Percentiles rank a stretch among this genome's conserved stretches.
phyloP scores from a whole-genome alignment of 1,140 invertebrate species.

The Ceratina calcarata region DNA sequence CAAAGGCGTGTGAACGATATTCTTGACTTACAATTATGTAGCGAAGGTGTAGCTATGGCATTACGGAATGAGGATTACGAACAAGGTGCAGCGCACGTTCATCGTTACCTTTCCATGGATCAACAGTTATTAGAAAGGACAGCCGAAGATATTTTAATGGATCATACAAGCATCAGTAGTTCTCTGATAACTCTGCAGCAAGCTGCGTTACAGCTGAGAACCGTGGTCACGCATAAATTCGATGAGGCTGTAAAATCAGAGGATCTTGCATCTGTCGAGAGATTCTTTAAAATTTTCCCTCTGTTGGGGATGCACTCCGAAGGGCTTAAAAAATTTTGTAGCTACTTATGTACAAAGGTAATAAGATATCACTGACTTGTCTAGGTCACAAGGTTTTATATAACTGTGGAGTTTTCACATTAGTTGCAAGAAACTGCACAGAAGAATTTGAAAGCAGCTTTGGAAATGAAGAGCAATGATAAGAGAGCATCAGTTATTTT shows the following conservation, averaged over 20 bases:
- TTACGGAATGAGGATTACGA: constrained; percentile 95
- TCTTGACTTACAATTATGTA: constrained; percentile 96
- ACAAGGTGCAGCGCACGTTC: constrained; percentile 96
- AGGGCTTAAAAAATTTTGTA: constrained; percentile 95
- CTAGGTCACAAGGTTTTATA: not conserved
- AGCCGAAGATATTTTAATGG: constrained; percentile 88
- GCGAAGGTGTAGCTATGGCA: constrained; percentile 95
- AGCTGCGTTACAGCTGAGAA: constrained; percentile 88
- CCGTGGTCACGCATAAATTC: constrained; percentile 90
- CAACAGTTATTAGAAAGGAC: constrained; percentile 91
- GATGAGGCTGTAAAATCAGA: constrained; percentile 94
- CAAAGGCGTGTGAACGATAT: constrained; percentile 97
- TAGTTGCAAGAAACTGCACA: constrained; percentile 86
- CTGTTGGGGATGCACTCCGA: constrained; percentile 95
- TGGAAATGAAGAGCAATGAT: constrained; percentile 84
- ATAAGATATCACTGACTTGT: not conserved
- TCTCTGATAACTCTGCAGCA: constrained; percentile 92
- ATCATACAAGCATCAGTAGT: constrained; percentile 86
- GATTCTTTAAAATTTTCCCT: constrained; percentile 99
- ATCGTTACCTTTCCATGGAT: constrained; percentile 97
- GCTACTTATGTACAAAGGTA: constrained; percentile 91
- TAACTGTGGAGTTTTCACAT: constrained; percentile 44
- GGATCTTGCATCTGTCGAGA: constrained; percentile 94
- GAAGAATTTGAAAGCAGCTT: constrained; percentile 86
- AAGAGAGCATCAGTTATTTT: constrained; percentile 88